Percentiles rank a stretch among this genome's conserved stretches.
These are phyloP conservation scores for Collichthys lucidus DNA, from an alignment of 2,113 vertebrate species.

Conservation along the genomic window DNA sequence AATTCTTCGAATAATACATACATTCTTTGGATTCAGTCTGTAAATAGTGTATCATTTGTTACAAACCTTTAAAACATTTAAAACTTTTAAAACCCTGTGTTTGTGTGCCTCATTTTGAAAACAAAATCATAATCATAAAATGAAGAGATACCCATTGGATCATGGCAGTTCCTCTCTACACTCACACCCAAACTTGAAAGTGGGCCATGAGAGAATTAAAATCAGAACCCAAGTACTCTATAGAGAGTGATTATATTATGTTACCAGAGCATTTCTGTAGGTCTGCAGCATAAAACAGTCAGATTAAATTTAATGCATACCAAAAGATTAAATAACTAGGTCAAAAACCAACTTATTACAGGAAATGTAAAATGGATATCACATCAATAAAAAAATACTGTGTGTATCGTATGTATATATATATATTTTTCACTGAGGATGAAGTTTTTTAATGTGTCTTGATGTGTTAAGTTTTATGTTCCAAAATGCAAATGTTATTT, in stretches of 20 bases:
- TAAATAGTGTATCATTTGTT: background rate
- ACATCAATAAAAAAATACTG: background rate
- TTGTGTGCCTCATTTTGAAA: background rate
- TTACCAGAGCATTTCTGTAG: background rate
- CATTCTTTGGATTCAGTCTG: background rate
- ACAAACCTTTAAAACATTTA: background rate
- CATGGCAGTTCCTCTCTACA: background rate
- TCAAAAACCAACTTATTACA: background rate
- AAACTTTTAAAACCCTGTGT: background rate
- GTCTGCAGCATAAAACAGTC: background rate
- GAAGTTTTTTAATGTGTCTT: too few species aligned
- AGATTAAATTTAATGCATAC: background rate
- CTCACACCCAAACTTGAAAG: background rate
- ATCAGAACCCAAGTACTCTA: background rate
- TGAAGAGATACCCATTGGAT: background rate
- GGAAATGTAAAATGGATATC: background rate
- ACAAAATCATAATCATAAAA: background rate
- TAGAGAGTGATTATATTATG: background rate
- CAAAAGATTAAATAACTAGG: background rate
- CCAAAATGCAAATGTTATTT: too few species aligned
- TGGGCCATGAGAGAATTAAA: constrained; percentile 20
- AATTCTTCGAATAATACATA: background rate
- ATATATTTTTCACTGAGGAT: too few species aligned
- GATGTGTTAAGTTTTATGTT: too few species aligned
- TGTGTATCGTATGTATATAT: too few species aligned